A percentile compares a stretch with the other conserved stretches of the same genome.
These are phyloP conservation scores for Lampropteryx suffumata DNA, from an alignment of 2,888 invertebrate species.

Conservation along the genomic window DNA sequence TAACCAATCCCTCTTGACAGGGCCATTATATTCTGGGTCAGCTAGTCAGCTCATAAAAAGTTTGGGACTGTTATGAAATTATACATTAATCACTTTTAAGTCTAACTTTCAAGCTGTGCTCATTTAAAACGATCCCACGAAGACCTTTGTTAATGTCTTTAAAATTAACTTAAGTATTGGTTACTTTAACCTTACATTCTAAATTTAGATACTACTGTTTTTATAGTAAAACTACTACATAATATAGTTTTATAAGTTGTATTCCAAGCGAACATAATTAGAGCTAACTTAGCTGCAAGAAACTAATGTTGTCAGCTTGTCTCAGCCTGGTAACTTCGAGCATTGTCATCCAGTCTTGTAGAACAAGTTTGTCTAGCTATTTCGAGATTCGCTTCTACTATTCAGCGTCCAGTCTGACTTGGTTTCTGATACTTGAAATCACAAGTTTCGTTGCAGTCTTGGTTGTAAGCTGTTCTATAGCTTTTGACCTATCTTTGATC, in stretches of 20 bases:
- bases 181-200: too few relatives aligned
- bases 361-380: constrained; percentile 26
- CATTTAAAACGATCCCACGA: constrained; percentile 5
- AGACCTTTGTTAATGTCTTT: constrained; percentile 8
- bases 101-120: constrained; percentile 3
- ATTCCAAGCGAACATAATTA: too few relatives aligned
- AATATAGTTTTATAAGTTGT: too few relatives aligned
- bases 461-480: background rate
- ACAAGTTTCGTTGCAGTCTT: constrained; percentile 2
- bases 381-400: constrained; percentile 13
- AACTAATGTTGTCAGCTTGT: background rate
- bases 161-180: background rate
- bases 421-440: background rate
- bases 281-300: too few relatives aligned
- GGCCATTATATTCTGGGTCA: constrained; percentile 26
- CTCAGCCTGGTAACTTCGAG: constrained; percentile 7
- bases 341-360: constrained; percentile 20
- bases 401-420: constrained; percentile 5
- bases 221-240: too few relatives aligned
- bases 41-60: constrained; percentile 21
- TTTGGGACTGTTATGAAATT: constrained; percentile 19
- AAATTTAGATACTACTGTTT: too few relatives aligned
- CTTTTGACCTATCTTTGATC: too few relatives aligned
- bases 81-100: constrained; percentile 18
- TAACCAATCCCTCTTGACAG: constrained; percentile 24